phyloP scores from a whole-genome alignment of 2,113 vertebrate species.

The Pithys albifrons region DNA sequence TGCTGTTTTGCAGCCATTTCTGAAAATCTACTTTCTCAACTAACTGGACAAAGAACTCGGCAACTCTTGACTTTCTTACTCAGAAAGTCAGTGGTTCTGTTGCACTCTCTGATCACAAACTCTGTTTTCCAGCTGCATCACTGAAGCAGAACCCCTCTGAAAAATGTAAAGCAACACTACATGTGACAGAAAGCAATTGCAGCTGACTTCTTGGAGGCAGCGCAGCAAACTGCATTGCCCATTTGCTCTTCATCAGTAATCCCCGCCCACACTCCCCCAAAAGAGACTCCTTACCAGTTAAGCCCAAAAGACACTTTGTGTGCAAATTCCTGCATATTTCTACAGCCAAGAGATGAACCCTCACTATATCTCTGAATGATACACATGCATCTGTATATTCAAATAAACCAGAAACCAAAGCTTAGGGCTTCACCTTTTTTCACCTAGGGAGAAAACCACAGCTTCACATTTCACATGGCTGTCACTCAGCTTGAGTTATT shows the following conservation, averaged over 20 bases:
- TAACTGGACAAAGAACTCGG: neutral
- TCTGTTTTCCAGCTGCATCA: neutral
- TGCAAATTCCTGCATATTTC: neutral
- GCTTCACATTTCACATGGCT: neutral
- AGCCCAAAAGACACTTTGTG: neutral
- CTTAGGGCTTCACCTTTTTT: neutral
- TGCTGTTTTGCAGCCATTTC: neutral
- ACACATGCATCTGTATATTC: neutral
- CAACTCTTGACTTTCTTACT: neutral
- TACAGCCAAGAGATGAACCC: neutral
- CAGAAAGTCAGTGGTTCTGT: neutral
- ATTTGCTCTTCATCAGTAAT: neutral
- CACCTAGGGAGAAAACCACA: neutral
- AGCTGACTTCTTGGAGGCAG: neutral
- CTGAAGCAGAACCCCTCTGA: neutral
- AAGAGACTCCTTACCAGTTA: neutral
- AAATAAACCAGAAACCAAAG: neutral
- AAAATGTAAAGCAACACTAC: neutral
- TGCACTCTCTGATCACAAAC: neutral
- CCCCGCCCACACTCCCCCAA: neutral
- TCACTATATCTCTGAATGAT: neutral
- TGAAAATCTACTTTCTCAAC: neutral
- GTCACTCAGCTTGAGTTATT: neutral
- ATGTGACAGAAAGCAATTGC: neutral
- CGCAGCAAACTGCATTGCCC: neutral